phyloP scores from a whole-genome alignment of 64 coral and sea anemone genomes.

The Actinia equina region DNA sequence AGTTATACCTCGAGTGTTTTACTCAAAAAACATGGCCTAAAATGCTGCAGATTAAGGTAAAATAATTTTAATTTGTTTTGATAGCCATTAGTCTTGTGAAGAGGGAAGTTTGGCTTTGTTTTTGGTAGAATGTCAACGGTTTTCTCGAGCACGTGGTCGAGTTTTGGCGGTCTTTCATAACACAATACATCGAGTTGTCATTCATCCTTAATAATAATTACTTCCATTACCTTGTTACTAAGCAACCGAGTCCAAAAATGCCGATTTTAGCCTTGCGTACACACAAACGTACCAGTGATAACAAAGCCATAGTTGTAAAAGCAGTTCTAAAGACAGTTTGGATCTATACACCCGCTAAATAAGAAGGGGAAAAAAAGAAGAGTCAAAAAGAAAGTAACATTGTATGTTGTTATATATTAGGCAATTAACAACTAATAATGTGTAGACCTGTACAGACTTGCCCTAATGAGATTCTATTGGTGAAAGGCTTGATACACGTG shows the following conservation, averaged over 20 bases:
- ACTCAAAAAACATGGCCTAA: too few species aligned
- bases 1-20: too few species aligned
- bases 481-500: neutral
- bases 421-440: neutral
- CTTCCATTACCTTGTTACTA: neutral
- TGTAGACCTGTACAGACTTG: neutral
- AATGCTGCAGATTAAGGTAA: too few species aligned
- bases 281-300: neutral
- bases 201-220: neutral
- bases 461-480: neutral
- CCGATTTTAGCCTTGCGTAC: neutral
- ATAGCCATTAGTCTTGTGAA: neutral
- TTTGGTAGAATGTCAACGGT: conserved; percentile 10
- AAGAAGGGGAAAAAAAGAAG: neutral
- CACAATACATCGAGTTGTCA: neutral
- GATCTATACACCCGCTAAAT: neutral
- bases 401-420: neutral
- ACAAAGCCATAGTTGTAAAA: neutral
- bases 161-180: conserved; percentile 9
- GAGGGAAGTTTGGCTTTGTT: neutral
- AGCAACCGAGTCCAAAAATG: conserved; percentile 4
- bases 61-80: too few species aligned
- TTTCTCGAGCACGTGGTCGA: neutral
- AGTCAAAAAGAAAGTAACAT: neutral
- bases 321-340: neutral